Evolutionary conservation across 2,888 invertebrate genomes (phyloP).

Genomic region (Ormyrus thymus): DNA sequence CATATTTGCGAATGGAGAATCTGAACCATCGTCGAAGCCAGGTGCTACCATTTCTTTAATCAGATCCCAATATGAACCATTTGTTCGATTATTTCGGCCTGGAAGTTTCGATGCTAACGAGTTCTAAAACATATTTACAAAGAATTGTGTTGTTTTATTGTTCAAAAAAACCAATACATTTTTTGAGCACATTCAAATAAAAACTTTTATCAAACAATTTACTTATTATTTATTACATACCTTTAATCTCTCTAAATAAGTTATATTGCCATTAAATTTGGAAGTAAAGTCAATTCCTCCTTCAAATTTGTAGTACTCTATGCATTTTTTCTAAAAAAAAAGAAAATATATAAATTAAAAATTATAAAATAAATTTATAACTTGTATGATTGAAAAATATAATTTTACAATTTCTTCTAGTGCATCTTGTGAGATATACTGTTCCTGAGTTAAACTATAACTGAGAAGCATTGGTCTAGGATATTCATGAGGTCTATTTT

Average conservation of each 20-base stretch:
- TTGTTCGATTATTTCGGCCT: slow-evolving; percentile 84
- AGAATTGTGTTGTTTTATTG: background rate
- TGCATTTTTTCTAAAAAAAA: slow-evolving; percentile 81
- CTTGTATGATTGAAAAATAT: slow-evolving; percentile 23
- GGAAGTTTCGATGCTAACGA: slow-evolving; percentile 89
- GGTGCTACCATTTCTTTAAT: slow-evolving; percentile 86
- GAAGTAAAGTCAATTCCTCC: slow-evolving; percentile 82
- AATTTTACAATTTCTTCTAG: slow-evolving; percentile 85
- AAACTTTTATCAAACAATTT: slow-evolving; percentile 15
- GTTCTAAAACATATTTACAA: slow-evolving; percentile 71
- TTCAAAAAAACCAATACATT: background rate
- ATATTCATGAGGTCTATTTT: slow-evolving; percentile 93
- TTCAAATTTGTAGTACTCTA: slow-evolving; percentile 87
- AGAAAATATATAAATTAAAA: slow-evolving; percentile 26
- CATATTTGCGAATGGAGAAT: slow-evolving; percentile 80
- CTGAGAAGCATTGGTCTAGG: slow-evolving; percentile 94
- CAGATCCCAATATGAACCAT: slow-evolving; percentile 86
- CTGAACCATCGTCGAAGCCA: slow-evolving; percentile 80
- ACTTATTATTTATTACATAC: slow-evolving; percentile 62
- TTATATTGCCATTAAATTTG: slow-evolving; percentile 82
- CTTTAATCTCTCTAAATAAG: slow-evolving; percentile 90
- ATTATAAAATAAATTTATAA: background rate
- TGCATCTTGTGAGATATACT: slow-evolving; percentile 86
- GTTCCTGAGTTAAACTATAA: slow-evolving; percentile 89
- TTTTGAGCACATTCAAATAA: slow-evolving; percentile 13